Conservation (phyloP, 2,113 vertebrate species). For the Coptodon rendalli region DNA sequence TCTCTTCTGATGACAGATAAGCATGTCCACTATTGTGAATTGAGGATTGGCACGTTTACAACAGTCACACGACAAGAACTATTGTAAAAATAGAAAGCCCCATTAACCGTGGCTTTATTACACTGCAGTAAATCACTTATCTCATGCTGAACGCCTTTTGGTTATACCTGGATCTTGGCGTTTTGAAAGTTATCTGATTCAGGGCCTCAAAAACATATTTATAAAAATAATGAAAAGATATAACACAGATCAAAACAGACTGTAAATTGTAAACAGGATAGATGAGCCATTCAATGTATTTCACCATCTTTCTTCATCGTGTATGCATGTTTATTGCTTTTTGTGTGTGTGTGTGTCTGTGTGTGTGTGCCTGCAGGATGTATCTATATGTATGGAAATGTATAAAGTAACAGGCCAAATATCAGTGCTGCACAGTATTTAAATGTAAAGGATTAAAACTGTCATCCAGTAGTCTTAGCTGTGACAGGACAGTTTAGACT, state of each 20-base stretch:
- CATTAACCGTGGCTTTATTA: background rate
- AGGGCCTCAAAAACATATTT: background rate
- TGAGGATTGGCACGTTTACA: constrained; percentile 29
- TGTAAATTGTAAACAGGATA: background rate
- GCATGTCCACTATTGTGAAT: constrained; percentile 42
- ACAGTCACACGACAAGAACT: constrained; percentile 15
- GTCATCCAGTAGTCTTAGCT: background rate
- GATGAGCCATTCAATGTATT: background rate
- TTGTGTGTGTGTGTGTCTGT: background rate
- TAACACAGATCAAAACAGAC: background rate
- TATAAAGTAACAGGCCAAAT: background rate
- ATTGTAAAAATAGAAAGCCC: constrained; percentile 27
- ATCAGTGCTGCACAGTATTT: background rate
- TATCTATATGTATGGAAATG: background rate
- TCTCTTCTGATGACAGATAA: constrained; percentile 48
- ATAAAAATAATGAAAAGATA: background rate
- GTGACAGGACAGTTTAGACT: background rate
- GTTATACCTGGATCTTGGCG: background rate
- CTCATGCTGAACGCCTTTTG: background rate
- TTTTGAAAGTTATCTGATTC: background rate
- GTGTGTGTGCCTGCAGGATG: background rate
- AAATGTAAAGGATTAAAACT: background rate
- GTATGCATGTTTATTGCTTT: background rate
- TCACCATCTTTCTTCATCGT: background rate
- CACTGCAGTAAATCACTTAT: background rate